Base-by-base conservation (phyloP, 2,797 vertebrate species). In the Moxostoma hubbsi region DNA sequence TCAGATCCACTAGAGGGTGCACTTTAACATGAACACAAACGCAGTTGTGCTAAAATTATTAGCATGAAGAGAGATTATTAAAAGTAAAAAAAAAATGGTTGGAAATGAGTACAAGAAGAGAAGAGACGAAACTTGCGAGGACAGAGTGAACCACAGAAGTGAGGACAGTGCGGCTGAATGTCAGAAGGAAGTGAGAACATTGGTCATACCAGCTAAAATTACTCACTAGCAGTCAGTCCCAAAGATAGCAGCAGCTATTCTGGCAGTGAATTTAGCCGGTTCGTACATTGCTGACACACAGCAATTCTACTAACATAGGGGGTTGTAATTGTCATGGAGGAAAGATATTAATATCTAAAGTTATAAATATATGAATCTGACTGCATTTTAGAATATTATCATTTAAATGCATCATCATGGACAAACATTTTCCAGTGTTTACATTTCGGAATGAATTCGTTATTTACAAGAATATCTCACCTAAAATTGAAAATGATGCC, bases 181-280 rank as follows among this genome's bases (percentile, higher is more conserved):
- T 82, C 36, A 36, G 36, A 36, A 36, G 36, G 36, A 36, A 36
- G 36, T 36, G 64, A 74, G 57, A 11, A 13, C 63, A 73, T 45
- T 43, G 54, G 16, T 63, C 75, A 83, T 67, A 53, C 53, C 46
- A 11, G 73, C 68, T 83, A 73, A 83, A 76, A 73, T 80, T 71
- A 73, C 18, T n/a, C 0, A 45, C 16, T 73, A 68, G 36, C 55
- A 74, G 71, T 47, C 64, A 70, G 58, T 62, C 51, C 71, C 59
- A 43, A 69, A 70, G 46, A 65, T 75, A 81, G 70, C 57, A 50
- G n/a, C 47, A 73, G 73, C 63, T 80, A 73, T 80, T 80, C 55
- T 77, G 57, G 68, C 50, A 73, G 8, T 2, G 9, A n/a, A 63
- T 83, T 80, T 73, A 65, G 50, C 45, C 63, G 55, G 57, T 63